Percentiles rank a stretch among this genome's conserved stretches.
These are phyloP conservation scores for Barypeithes pellucidus DNA, from an alignment of 2,888 invertebrate genomes.

Conservation along the genomic window DNA sequence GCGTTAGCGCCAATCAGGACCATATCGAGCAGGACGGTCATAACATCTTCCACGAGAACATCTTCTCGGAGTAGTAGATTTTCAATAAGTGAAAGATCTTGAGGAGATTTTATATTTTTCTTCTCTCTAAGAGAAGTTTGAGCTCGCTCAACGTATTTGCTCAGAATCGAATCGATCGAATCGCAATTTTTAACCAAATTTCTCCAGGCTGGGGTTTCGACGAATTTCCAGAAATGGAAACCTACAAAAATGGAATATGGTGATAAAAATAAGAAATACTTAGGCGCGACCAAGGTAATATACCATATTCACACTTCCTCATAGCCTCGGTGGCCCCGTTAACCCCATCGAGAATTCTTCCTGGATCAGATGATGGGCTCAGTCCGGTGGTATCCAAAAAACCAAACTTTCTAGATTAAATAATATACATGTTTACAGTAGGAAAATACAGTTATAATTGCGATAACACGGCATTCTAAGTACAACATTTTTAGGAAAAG, in stretches of 20 bases:
- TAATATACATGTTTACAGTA: neutral
- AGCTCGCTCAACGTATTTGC: conserved; percentile 74
- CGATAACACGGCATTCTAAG: no score
- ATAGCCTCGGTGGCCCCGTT: conserved; percentile 75
- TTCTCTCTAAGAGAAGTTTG: conserved; percentile 65
- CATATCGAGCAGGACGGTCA: conserved; percentile 79
- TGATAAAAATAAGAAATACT: neutral
- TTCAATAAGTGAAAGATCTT: conserved; percentile 71
- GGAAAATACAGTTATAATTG: conserved; percentile 33
- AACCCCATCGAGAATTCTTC: conserved; percentile 75
- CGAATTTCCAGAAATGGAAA: conserved; percentile 78
- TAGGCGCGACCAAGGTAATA: conserved; percentile 13
- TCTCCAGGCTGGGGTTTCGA: conserved; percentile 76
- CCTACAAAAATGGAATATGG: conserved; percentile 64
- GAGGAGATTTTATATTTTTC: conserved; percentile 50
- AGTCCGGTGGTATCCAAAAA: conserved; percentile 73
- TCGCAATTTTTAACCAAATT: conserved; percentile 76
- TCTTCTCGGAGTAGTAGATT: conserved; percentile 74
- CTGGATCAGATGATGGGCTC: conserved; percentile 74
- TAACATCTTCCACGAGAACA: conserved; percentile 76
- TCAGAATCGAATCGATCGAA: conserved; percentile 76
- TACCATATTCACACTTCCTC: conserved; percentile 74
- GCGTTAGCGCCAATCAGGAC: conserved; percentile 79
- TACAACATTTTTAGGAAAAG: no score
- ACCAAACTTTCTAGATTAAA: conserved; percentile 72